Evolutionary conservation across 2,888 invertebrate genomes (phyloP), one percentile per base, ranked within the genome.

Genomic region (Dione juno): DNA sequence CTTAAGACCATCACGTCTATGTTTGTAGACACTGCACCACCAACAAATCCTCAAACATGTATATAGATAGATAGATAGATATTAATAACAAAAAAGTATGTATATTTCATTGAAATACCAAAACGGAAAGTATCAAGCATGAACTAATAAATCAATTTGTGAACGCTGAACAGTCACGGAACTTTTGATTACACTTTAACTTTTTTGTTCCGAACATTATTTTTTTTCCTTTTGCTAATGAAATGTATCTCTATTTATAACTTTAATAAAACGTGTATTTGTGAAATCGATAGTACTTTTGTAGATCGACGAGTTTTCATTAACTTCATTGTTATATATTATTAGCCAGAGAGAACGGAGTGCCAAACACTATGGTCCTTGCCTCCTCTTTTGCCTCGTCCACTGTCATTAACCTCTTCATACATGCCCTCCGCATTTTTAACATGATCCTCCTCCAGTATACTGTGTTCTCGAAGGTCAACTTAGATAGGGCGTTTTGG

Each of bases 111-210:
- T n/a, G 28, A 10, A 59, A 59, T 59, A 43, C 59, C 43, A 28
- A 59, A 28, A 21, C 43, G 50, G 43, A 21, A 43, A 41, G 59
- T 61, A 52, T 43, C 59, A 61, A 52, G 41, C 50, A 59, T 41
- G 52, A 19, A 52, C 16, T 40, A 67, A 67, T 67, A 67, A 67
- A 67, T 67, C 67, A 61, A 59, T 67, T 67, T 67, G 67, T 52
- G 67, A 59, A 67, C 52, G 59, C 21, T 58, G 50, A 61, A 19
- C 58, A 67, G 50, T 67, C 67, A 13, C 52, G 41, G 59, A 67
- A 67, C 35, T 67, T 67, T 59, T 52, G 59, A 67, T 67, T 61
- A 67, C 59, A 41, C 59, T 67, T 67, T 61, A 52, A 41, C 59
- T 57, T 67, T 52, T 58, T 67, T 52, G 52, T 67, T 52, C 52